Evolutionary conservation across 1,140 invertebrate genomes (phyloP), one percentile per base, ranked within the genome.

Genomic region (Drosophila dunni): DNA sequence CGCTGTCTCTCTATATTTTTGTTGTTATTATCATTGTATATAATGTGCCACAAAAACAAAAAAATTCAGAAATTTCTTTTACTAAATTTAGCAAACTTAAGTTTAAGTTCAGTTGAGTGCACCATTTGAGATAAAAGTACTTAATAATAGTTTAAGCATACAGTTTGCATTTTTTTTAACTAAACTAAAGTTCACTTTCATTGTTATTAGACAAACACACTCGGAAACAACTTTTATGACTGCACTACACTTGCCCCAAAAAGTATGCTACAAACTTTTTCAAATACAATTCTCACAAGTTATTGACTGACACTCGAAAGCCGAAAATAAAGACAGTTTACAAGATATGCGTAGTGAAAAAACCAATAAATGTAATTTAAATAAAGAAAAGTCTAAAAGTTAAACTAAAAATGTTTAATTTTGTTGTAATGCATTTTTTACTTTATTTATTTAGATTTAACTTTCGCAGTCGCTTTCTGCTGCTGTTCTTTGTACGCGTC

Each of bases 21-120:
- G 38, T 62, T 75, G 70, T 45, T 78, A 24, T 17, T 68, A 11
- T 34, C 50, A 50, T 34, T 71, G 76, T 84, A 88, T 67, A 88
- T 89, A 80, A 84, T 80, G 62, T 84, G 70, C 48, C 64, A 54
- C 76, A 85, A 86, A 74, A 78, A 46, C 42, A n/a, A 58, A 50
- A 70, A 75, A 78, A 60, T 58, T 51, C 64, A 82, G 67, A 66
- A 81, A 69, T 48, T 58, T 68, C 80, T 60, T 11, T 66, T 70
- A 53, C 46, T 75, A 75, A 24, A 44, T 24, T 11, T 36, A 42
- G 20, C 20, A 24, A 42, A 78, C 71, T 44, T 69, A 86, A 86
- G 83, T 86, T 84, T 76, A 88, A 88, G 83, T 67, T 53, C 20
- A 58, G 42, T 38, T 51, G 38, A 42, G 11, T 13, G 8, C 10